These are phyloP conservation scores for Brachionus rotundiformis DNA, from an alignment of 1,140 invertebrate species.

Conservation along the genomic window DNA sequence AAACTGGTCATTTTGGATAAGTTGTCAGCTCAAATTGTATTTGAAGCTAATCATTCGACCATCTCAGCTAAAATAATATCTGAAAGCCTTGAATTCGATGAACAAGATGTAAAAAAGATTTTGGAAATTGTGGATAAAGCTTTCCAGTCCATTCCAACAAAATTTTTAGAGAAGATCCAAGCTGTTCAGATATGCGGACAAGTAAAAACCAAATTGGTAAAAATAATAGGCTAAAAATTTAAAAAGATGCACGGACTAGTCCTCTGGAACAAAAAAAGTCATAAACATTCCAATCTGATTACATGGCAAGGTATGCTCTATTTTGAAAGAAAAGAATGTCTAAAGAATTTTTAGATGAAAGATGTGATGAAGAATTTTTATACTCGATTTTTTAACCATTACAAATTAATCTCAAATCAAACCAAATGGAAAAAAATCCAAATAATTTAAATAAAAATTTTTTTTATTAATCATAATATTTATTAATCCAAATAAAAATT, in stretches of 20 bases:
- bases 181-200: slow-evolving; percentile 56
- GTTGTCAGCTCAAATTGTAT: background rate
- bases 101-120: background rate
- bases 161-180: background rate
- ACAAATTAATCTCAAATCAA: slow-evolving; percentile 73
- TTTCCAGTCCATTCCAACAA: background rate
- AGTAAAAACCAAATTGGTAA: background rate
- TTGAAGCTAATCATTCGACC: background rate
- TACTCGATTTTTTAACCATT: slow-evolving; percentile 72
- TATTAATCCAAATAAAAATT: too few relatives aligned
- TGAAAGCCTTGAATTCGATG: background rate
- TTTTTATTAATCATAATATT: too few relatives aligned
- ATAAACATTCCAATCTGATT: slow-evolving; percentile 55
- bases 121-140: background rate
- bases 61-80: background rate
- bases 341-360: slow-evolving; percentile 67
- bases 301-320: slow-evolving; percentile 54
- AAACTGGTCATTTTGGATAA: slow-evolving; percentile 28
- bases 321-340: slow-evolving; percentile 5
- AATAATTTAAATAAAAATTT: too few relatives aligned
- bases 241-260: slow-evolving; percentile 79
- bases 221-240: background rate
- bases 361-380: slow-evolving; percentile 76
- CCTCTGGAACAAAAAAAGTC: slow-evolving; percentile 71
- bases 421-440: too few relatives aligned